These are phyloP conservation scores for Drosophila littoralis DNA, from an alignment of 1,140 invertebrate genomes.

Conservation along the genomic window DNA sequence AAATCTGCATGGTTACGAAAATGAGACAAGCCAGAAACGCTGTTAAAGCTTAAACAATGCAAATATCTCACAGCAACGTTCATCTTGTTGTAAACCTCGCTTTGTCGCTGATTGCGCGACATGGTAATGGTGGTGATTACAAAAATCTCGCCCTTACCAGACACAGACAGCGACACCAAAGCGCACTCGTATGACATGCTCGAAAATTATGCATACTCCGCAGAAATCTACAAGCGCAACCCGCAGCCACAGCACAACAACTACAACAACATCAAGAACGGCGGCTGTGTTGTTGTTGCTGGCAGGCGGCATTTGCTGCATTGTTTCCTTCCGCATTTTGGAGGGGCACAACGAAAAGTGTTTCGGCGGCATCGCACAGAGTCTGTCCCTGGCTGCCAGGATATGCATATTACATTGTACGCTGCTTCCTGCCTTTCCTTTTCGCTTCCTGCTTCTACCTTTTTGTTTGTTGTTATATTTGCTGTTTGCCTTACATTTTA, in stretches of 20 bases:
- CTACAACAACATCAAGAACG: conserved; percentile 36
- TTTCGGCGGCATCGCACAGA: conserved; percentile 39
- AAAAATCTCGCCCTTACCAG: conserved; percentile 51
- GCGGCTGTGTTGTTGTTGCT: conserved; percentile 22
- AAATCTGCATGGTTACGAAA: neutral
- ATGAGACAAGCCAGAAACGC: conserved; percentile 15
- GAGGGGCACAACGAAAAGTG: conserved; percentile 54
- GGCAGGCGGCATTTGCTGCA: conserved; percentile 72
- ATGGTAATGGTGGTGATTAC: conserved; percentile 79
- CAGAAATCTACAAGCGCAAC: conserved; percentile 54
- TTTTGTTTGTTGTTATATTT: conserved; percentile 21
- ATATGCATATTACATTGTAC: conserved; percentile 79
- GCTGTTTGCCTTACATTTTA: conserved; percentile 52
- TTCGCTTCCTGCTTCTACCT: conserved; percentile 13
- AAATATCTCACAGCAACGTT: conserved; percentile 46
- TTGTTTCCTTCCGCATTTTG: conserved; percentile 73
- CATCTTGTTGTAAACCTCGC: conserved; percentile 54
- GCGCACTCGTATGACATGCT: conserved; percentile 71
- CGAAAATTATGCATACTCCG: conserved; percentile 79
- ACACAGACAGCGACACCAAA: conserved; percentile 31
- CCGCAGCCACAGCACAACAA: conserved; percentile 21
- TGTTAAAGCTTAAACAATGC: conserved; percentile 30
- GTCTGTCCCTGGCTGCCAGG: conserved; percentile 43
- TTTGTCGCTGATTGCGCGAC: conserved; percentile 76
- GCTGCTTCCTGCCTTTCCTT: conserved; percentile 42